Percentiles rank a stretch among this genome's conserved stretches.
Evolutionary conservation across 1,140 invertebrate species (phyloP).

Genomic region (Thaumatotibia leucotreta): DNA sequence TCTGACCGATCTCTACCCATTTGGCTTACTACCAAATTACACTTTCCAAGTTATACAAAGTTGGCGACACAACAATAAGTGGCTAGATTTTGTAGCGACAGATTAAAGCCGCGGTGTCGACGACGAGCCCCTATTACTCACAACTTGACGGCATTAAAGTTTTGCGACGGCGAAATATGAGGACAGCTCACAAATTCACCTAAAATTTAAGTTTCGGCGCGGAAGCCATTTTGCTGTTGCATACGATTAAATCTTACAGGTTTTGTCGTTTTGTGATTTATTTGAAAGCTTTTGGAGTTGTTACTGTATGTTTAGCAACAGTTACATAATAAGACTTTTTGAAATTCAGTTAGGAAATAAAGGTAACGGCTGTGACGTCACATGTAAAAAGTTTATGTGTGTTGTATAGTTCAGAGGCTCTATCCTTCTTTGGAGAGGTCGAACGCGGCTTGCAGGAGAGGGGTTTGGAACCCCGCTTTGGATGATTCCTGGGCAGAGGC

Average conservation of each 20-base stretch:
- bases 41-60: conserved; percentile 38
- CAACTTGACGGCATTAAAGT: conserved; percentile 45
- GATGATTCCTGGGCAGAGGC: too few relatives aligned
- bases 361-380: too few relatives aligned
- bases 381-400: too few relatives aligned
- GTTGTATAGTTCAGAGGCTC: too few relatives aligned
- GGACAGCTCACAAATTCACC: conserved; percentile 15
- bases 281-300: too few relatives aligned
- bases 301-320: too few relatives aligned
- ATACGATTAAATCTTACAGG: conserved; percentile 8
- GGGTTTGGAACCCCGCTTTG: too few relatives aligned
- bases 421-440: too few relatives aligned
- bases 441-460: too few relatives aligned
- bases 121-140: conserved; percentile 33
- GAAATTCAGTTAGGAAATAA: too few relatives aligned
- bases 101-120: conserved; percentile 24
- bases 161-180: conserved; percentile 35
- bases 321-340: too few relatives aligned
- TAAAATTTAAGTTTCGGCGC: conserved; percentile 19
- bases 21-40: conserved; percentile 25
- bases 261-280: too few relatives aligned
- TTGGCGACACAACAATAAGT: conserved; percentile 34
- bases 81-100: conserved; percentile 31
- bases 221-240: neutral
- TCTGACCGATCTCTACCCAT: neutral